Percentiles rank a stretch among this genome's conserved stretches.
Evolutionary conservation across 2,113 vertebrate species (phyloP).

Genomic region (Cercocebus atys): DNA sequence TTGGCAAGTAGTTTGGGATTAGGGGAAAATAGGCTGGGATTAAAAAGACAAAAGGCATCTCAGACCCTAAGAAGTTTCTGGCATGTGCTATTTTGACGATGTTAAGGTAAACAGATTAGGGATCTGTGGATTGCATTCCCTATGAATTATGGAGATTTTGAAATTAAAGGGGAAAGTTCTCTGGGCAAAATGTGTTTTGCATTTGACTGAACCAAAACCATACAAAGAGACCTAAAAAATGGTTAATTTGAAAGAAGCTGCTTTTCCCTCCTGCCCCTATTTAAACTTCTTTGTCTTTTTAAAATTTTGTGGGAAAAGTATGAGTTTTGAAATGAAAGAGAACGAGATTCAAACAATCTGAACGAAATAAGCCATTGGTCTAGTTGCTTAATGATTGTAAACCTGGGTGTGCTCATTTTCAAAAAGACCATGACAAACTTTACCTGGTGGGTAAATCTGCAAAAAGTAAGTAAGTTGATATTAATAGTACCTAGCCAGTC

Average conservation of each 20-base stretch:
- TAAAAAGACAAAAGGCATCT: not conserved
- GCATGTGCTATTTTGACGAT: not conserved
- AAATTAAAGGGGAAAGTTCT: constrained; percentile 51
- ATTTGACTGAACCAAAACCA: constrained; percentile 39
- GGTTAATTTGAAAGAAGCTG: not conserved
- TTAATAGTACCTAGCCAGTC: not conserved
- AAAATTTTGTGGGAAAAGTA: not conserved
- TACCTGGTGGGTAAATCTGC: not conserved
- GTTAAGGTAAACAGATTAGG: constrained; percentile 42
- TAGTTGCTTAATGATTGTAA: not conserved
- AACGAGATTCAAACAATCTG: not conserved
- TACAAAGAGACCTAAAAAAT: constrained; percentile 16
- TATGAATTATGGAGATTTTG: not conserved
- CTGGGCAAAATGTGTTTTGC: constrained; percentile 45
- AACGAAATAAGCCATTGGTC: not conserved
- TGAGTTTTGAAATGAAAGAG: not conserved
- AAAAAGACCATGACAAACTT: not conserved
- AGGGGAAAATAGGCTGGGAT: not conserved
- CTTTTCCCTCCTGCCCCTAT: not conserved
- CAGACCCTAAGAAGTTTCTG: not conserved
- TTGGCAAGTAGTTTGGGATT: not conserved
- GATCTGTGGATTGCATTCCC: not conserved
- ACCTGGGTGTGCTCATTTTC: not conserved
- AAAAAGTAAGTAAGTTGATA: constrained; percentile 15
- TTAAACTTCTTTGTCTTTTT: constrained; percentile 34